phyloP scores from a whole-genome alignment of 2,888 invertebrate genomes.

The Drosophila borborema region DNA sequence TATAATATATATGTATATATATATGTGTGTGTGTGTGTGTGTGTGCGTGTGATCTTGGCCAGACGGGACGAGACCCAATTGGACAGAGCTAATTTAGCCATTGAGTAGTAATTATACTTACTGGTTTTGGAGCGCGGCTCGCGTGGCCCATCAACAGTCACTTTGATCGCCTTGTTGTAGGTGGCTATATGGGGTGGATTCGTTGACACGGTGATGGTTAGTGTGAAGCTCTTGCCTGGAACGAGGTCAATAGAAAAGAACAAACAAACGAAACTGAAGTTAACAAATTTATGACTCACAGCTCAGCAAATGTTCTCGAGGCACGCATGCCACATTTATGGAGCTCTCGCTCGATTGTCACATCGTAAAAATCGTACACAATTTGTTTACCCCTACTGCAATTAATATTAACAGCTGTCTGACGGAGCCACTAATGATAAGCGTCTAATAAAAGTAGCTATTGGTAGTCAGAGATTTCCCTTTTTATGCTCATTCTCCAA shows the following conservation, averaged over 20 bases:
- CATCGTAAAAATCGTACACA: slow-evolving; percentile 58
- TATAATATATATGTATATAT: slow-evolving; percentile 1
- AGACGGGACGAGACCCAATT: slow-evolving; percentile 3
- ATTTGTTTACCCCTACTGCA: slow-evolving; percentile 48
- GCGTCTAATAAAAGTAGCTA: neutral
- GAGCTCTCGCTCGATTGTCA: slow-evolving; percentile 51
- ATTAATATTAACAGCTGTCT: slow-evolving; percentile 12
- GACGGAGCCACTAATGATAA: neutral
- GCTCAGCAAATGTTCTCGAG: slow-evolving; percentile 28
- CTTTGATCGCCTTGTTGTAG: slow-evolving; percentile 98
- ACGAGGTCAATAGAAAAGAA: slow-evolving; percentile 50
- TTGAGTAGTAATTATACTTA: slow-evolving; percentile 86
- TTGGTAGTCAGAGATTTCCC: neutral
- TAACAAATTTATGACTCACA: slow-evolving; percentile 52
- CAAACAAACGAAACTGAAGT: slow-evolving; percentile 24
- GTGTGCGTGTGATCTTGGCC: slow-evolving; percentile 13
- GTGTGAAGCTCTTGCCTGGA: slow-evolving; percentile 98
- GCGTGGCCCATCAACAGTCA: slow-evolving; percentile 98
- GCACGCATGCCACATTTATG: slow-evolving; percentile 49
- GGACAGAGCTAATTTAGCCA: slow-evolving; percentile 7
- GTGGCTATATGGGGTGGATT: slow-evolving; percentile 98
- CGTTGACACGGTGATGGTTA: slow-evolving; percentile 97
- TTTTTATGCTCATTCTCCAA: neutral
- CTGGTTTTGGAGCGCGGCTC: slow-evolving; percentile 97
- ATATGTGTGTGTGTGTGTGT: slow-evolving; percentile 6